Percentiles rank a stretch among this genome's conserved stretches.
Conservation (phyloP, 2,888 invertebrate genomes). For the Tryphoninae sp. region DNA sequence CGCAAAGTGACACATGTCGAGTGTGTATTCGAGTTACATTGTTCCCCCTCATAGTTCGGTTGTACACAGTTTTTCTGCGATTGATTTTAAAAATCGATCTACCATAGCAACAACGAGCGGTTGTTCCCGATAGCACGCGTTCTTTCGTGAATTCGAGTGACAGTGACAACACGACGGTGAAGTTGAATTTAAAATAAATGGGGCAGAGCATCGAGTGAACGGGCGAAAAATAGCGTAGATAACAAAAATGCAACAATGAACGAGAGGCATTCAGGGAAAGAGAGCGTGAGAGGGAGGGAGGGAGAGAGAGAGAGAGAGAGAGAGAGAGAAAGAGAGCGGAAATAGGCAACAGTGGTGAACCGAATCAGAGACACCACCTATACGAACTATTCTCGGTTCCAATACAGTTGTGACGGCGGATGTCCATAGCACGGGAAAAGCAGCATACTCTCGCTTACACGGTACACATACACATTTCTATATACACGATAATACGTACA, state of each 20-base stretch:
- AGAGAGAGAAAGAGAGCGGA: conserved; percentile 30
- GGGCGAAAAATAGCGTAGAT: conserved; percentile 13
- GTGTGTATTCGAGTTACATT: neutral
- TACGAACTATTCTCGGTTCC: conserved; percentile 42
- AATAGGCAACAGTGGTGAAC: conserved; percentile 51
- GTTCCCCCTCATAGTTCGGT: neutral
- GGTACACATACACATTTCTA: conserved; percentile 4
- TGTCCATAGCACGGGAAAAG: conserved; percentile 52
- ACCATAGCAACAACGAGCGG: conserved; percentile 27
- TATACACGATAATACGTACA: conserved; percentile 28
- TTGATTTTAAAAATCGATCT: conserved; percentile 33
- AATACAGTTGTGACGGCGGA: conserved; percentile 58
- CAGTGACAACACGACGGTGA: conserved; percentile 46
- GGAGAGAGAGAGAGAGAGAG: conserved; percentile 4
- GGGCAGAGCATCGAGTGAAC: conserved; percentile 10
- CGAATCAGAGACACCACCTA: conserved; percentile 53
- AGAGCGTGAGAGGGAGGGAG: conserved; percentile 20
- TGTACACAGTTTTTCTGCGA: neutral
- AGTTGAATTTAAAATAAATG: conserved; percentile 31
- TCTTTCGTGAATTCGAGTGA: conserved; percentile 18
- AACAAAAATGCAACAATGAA: neutral
- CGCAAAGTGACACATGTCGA: neutral
- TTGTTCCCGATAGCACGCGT: conserved; percentile 30
- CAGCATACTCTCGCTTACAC: conserved; percentile 44
- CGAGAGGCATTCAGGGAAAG: neutral